These are phyloP conservation scores for Sarcophilus harrisii DNA, from an alignment of 2,797 vertebrate genomes.

Conservation along the genomic window DNA sequence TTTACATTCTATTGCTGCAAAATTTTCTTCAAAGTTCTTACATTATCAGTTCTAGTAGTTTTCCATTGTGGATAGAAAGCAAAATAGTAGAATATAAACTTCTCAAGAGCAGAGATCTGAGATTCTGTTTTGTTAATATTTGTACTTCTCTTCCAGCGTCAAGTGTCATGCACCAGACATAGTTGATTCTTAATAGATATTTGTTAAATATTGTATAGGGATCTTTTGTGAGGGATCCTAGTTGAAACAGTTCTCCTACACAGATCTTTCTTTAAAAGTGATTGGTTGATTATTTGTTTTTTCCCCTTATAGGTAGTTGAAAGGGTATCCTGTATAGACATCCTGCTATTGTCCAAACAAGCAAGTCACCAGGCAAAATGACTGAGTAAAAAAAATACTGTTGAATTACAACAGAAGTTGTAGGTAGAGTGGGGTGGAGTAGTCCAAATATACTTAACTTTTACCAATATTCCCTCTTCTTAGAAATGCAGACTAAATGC, in stretches of 20 bases:
- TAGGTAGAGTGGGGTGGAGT: background rate
- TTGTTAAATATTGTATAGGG: background rate
- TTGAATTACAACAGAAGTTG: background rate
- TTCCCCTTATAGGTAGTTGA: background rate
- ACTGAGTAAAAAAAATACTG: background rate
- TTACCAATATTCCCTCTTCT: background rate
- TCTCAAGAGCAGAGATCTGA: background rate
- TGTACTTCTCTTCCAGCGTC: background rate
- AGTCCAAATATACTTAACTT: background rate
- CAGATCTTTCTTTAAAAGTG: background rate
- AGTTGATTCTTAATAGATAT: background rate
- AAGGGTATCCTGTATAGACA: background rate
- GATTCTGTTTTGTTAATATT: background rate
- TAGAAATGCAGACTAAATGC: background rate
- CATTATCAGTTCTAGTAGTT: background rate
- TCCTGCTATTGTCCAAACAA: background rate
- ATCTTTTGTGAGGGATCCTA: background rate
- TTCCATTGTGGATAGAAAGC: background rate
- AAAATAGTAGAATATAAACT: background rate
- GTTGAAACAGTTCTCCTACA: background rate
- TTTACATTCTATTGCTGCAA: background rate
- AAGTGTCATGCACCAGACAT: background rate
- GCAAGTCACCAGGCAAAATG: background rate
- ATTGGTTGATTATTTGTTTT: too few species aligned
- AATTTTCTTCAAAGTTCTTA: background rate